Evolutionary conservation across 2,113 vertebrate genomes (phyloP).

Genomic region (Chrysemys picta): DNA sequence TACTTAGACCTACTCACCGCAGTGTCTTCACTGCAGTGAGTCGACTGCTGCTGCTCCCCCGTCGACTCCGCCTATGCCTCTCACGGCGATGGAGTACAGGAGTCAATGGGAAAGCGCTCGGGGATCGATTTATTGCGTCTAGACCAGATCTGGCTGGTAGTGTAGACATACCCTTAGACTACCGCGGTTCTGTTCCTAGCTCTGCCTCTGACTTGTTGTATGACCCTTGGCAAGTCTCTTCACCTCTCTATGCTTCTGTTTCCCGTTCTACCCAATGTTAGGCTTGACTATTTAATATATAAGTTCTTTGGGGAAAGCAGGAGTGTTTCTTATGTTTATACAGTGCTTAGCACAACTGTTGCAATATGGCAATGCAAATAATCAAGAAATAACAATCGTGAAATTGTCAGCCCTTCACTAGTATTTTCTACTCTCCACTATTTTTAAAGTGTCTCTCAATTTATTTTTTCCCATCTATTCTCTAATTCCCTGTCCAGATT

Average conservation of each 20-base stretch:
- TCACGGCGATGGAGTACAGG: too few species aligned
- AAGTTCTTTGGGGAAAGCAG: neutral
- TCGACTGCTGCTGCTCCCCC: too few species aligned
- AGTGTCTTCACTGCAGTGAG: too few species aligned
- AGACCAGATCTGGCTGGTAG: too few species aligned
- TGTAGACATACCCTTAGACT: too few species aligned
- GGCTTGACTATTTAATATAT: neutral
- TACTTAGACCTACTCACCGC: too few species aligned
- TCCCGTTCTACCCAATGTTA: neutral
- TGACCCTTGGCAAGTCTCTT: neutral
- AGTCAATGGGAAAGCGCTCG: too few species aligned
- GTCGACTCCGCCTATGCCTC: too few species aligned
- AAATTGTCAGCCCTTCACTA: neutral
- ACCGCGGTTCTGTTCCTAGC: accelerated
- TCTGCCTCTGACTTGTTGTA: neutral
- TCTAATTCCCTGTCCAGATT: neutral
- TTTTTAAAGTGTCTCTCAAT: neutral
- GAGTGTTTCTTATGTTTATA: neutral
- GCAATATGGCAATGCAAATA: neutral
- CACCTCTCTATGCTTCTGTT: neutral
- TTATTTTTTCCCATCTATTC: neutral
- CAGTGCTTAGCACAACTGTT: neutral
- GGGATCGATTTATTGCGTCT: too few species aligned
- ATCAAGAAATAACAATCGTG: neutral
- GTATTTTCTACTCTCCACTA: neutral